Conservation (phyloP, 2,113 vertebrate genomes). For the Tupaia tana region DNA sequence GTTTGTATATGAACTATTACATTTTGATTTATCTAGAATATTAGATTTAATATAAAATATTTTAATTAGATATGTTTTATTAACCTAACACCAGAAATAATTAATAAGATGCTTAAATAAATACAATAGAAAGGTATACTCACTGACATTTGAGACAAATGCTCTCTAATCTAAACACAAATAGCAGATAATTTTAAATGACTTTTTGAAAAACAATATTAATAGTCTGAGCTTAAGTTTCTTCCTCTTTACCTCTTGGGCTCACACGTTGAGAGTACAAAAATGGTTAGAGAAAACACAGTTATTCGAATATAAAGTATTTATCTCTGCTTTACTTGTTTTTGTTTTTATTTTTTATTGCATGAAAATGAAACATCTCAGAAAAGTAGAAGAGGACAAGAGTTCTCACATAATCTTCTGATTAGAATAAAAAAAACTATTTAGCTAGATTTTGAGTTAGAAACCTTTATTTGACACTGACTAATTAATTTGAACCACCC, state of each 20-base stretch:
- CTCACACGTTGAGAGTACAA: not conserved
- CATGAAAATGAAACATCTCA: not conserved
- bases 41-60: conserved; percentile 58
- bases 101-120: conserved; percentile 31
- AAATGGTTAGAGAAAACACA: not conserved
- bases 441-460: not conserved
- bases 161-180: conserved; percentile 30
- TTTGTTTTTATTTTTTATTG: not conserved
- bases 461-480: not conserved
- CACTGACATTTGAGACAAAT: conserved; percentile 36
- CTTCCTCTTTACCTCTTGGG: not conserved
- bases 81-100: conserved; percentile 37
- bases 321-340: not conserved
- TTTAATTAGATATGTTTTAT: conserved; percentile 47
- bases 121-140: not conserved
- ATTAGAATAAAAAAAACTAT: not conserved
- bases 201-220: not conserved
- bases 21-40: conserved; percentile 25
- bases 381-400: not conserved
- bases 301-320: not conserved
- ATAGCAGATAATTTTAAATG: conserved; percentile 38
- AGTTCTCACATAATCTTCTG: not conserved
- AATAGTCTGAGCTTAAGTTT: conserved; percentile 34
- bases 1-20: not conserved
- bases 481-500: not conserved